Evolutionary conservation across 2,797 vertebrate genomes (phyloP).

Genomic region (Nothura maculosa): DNA sequence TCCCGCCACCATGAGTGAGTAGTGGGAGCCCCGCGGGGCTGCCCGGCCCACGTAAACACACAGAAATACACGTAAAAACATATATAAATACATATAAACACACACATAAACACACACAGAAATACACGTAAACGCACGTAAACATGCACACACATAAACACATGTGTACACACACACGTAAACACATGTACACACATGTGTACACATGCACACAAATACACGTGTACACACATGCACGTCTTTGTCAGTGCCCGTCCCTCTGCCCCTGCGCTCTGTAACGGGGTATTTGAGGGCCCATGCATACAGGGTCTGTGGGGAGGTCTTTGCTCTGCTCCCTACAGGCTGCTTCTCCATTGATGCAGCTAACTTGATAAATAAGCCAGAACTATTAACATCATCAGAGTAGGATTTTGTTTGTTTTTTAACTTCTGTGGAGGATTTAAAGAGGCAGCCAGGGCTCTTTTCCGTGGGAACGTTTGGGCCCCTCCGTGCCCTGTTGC

Average conservation of each 20-base stretch:
- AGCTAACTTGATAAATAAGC: not conserved
- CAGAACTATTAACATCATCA: not conserved
- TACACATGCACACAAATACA: no score
- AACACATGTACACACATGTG: no score
- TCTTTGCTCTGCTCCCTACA: fast-evolving
- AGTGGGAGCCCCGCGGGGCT: no score
- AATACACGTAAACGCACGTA: no score
- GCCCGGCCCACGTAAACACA: no score
- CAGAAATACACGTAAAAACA: no score
- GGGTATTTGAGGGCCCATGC: not conserved
- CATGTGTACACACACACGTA: no score
- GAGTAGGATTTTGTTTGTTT: fast-evolving
- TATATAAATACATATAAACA: no score
- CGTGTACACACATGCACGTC: no score
- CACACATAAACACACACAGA: no score
- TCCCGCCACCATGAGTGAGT: conserved; percentile 97
- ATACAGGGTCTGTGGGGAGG: fast-evolving
- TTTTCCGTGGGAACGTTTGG: fast-evolving
- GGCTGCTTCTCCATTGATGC: fast-evolving
- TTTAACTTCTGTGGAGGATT: fast-evolving
- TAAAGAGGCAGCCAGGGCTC: not conserved
- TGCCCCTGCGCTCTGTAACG: fast-evolving
- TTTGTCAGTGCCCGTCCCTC: not conserved
- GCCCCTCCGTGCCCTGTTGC: fast-evolving
- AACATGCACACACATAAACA: no score